Conservation (phyloP, 2,888 invertebrate species). For the Drosophila suboccidentalis region DNA sequence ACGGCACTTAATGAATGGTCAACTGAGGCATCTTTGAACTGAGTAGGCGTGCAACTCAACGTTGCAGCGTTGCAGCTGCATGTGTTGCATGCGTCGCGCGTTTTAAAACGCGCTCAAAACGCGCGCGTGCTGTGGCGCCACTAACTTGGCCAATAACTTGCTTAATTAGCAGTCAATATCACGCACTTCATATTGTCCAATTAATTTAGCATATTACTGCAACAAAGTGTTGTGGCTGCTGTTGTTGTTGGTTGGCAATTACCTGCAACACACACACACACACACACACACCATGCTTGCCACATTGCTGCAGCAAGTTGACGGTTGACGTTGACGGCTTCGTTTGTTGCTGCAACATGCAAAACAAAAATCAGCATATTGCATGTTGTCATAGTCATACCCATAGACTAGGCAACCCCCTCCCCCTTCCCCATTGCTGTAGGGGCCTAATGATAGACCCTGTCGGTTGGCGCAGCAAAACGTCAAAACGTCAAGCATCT, state of each 20-base stretch:
- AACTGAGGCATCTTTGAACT: conserved; percentile 10
- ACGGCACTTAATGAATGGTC: conserved; percentile 39
- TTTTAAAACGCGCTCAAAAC: conserved; percentile 39
- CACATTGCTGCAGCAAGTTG: conserved; percentile 43
- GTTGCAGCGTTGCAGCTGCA: conserved; percentile 24
- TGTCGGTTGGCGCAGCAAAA: conserved; percentile 68
- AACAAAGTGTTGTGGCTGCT: conserved; percentile 26
- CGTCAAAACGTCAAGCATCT: conserved; percentile 82
- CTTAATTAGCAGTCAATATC: conserved; percentile 83
- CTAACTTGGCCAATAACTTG: conserved; percentile 71
- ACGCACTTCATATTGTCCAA: conserved; percentile 81
- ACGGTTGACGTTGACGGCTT: conserved; percentile 69
- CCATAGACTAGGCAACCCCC: conserved; percentile 20
- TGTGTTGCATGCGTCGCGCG: conserved; percentile 9
- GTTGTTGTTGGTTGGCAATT: conserved; percentile 57
- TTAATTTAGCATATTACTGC: conserved; percentile 81
- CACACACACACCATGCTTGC: background rate
- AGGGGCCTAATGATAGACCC: conserved; percentile 66
- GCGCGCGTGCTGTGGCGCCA: conserved; percentile 55
- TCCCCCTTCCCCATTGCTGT: background rate
- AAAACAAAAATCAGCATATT: conserved; percentile 80
- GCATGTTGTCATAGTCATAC: conserved; percentile 70
- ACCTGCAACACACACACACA: conserved; percentile 38
- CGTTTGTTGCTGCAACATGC: conserved; percentile 74
- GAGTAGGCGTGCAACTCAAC: conserved; percentile 29